Percentiles rank a stretch among this genome's conserved stretches.
phyloP scores from a whole-genome alignment of 1,140 invertebrate species.

The Penaeus japonicus region DNA sequence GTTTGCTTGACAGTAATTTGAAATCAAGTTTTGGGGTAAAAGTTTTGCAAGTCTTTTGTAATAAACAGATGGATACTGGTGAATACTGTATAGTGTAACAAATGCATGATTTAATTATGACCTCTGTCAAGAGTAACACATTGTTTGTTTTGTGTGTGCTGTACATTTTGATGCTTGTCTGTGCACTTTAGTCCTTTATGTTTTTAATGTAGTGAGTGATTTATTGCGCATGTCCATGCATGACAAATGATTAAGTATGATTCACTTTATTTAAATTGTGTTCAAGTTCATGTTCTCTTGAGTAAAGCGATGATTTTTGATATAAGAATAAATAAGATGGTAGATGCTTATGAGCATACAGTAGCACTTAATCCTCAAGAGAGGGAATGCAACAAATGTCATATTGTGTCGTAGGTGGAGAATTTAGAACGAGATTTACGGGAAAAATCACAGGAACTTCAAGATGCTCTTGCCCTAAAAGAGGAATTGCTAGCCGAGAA shows the following conservation, averaged over 20 bases:
- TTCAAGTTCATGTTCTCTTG: too few relatives aligned
- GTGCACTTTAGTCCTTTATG: too few relatives aligned
- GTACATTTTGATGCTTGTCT: too few relatives aligned
- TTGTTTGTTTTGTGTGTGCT: background rate
- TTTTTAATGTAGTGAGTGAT: background rate
- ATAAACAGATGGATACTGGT: background rate
- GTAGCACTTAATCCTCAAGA: too few relatives aligned
- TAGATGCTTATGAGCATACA: too few relatives aligned
- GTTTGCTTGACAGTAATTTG: too few relatives aligned
- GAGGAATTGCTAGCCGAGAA: constrained; percentile 32
- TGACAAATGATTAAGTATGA: background rate
- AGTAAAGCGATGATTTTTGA: too few relatives aligned
- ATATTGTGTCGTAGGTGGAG: constrained; percentile 26
- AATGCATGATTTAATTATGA: background rate
- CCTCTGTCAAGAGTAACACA: background rate
- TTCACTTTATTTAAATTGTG: too few relatives aligned
- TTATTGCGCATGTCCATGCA: background rate
- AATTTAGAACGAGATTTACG: constrained; percentile 49
- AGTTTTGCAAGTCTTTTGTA: background rate
- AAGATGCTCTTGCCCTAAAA: constrained; percentile 20
- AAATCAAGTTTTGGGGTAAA: too few relatives aligned
- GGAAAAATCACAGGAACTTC: constrained; percentile 37
- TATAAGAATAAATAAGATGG: too few relatives aligned
- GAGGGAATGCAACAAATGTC: too few relatives aligned
- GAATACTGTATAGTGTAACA: background rate